Evolutionary conservation across 2,888 invertebrate genomes (phyloP).

Genomic region (Neria commutata): DNA sequence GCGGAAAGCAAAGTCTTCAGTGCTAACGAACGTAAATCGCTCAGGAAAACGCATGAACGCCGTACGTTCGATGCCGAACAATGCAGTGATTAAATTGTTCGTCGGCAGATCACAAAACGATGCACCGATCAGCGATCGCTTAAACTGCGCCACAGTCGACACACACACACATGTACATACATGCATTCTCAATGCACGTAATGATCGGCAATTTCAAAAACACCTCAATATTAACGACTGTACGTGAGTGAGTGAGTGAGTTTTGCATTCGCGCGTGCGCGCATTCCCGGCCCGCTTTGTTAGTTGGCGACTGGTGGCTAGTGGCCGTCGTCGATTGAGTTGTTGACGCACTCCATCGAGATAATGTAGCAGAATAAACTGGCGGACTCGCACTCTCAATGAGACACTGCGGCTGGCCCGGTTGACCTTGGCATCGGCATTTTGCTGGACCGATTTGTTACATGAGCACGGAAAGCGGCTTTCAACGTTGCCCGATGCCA

Average conservation of each 20-base stretch:
- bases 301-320: conserved; percentile 36
- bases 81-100: conserved; percentile 51
- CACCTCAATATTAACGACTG: conserved; percentile 52
- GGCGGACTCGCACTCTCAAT: no score
- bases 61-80: conserved; percentile 29
- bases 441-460: no score
- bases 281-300: not conserved
- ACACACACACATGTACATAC: conserved; percentile 21
- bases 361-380: conserved; percentile 34
- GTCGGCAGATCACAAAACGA: conserved; percentile 51
- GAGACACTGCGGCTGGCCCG: no score
- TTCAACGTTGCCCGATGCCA: no score
- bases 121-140: conserved; percentile 44
- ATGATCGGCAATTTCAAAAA: conserved; percentile 59
- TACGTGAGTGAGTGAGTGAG: conserved; percentile 4
- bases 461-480: no score
- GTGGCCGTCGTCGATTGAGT: conserved; percentile 54
- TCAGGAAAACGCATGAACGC: not conserved
- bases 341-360: conserved; percentile 55
- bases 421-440: no score
- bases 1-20: conserved; percentile 10
- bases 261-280: not conserved
- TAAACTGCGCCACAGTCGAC: conserved; percentile 31
- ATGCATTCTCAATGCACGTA: conserved; percentile 35
- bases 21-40: conserved; percentile 18